Evolutionary conservation across 2,113 vertebrate species (phyloP), one percentile per base, ranked within the genome.

Genomic region (Anguilla rostrata): DNA sequence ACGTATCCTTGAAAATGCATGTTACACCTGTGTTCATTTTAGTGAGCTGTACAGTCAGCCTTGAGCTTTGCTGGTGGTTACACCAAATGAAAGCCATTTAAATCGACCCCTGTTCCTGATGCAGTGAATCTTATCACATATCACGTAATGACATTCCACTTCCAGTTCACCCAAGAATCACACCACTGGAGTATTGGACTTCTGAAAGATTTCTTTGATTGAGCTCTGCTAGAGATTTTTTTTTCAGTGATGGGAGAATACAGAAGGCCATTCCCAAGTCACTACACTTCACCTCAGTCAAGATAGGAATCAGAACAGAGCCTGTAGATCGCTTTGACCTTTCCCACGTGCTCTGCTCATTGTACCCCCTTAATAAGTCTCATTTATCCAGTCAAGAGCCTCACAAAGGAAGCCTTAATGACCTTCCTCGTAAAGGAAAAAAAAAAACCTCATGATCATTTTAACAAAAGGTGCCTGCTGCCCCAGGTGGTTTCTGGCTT

Each of bases 321-420:
- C 90, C 90, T 78, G 84, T 90, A 84, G 91, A 91, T 92, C 90
- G 90, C 88, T 82, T 83, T 92, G 91, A 94, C 92, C 92, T 92
- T 93, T 93, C 87, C 80, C 88, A 88, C 83, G 87, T 88, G 84
- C 88, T 86, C 87, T 86, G 56, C 49, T 90, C 92, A 83, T 94
- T 92, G 92, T 92, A 87, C 86, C 78, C 86, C 90, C 88, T 92
- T 92, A 90, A 90, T 89, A 92, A 90, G 90, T 83, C 26, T 91
- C 92, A 91, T 93, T 92, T 92, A 91, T 93, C 90, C 92, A 81
- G 84, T 90, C 89, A 90, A 57, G n/a, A 29, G 56, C 9, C 53
- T 43, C 56, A 34, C 39, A 66, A 86, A 41, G 56, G 39, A 46
- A 34, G 41, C n/a, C 43, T 29, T 56, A 57, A 41, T 71, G 66